A percentile compares a stretch with the other conserved stretches of the same genome.
These are phyloP conservation scores for Eumaeus atala DNA, from an alignment of 1,140 invertebrate species.

Conservation along the genomic window DNA sequence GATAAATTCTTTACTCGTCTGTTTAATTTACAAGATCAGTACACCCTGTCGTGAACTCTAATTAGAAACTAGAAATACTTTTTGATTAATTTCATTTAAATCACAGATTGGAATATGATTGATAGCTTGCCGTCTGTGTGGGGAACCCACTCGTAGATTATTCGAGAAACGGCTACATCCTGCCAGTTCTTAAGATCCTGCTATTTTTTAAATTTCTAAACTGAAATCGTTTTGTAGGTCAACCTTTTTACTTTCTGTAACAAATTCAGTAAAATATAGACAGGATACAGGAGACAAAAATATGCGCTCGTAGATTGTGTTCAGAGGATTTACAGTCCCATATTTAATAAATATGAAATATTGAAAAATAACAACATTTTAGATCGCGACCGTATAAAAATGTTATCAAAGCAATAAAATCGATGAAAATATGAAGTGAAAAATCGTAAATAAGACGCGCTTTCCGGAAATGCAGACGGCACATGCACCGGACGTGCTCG, in stretches of 20 bases:
- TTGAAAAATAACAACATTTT: slow-evolving; percentile 10
- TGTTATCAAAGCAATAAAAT: slow-evolving; percentile 19
- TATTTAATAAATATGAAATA: slow-evolving; percentile 4
- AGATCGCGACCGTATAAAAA: not conserved
- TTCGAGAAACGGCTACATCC: too few relatives aligned
- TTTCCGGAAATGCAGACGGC: slow-evolving; percentile 63
- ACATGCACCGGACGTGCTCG: slow-evolving; percentile 61
- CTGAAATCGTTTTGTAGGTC: too few relatives aligned
- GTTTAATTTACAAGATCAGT: too few relatives aligned
- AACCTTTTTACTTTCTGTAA: too few relatives aligned
- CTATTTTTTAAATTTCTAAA: too few relatives aligned
- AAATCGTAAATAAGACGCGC: slow-evolving; percentile 66
- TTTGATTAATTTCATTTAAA: too few relatives aligned
- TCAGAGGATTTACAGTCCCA: not conserved
- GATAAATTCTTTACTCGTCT: too few relatives aligned
- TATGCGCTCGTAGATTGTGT: not conserved
- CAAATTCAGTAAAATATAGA: not conserved
- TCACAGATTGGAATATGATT: too few relatives aligned
- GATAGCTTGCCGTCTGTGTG: too few relatives aligned
- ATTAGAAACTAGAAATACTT: not conserved
- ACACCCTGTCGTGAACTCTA: too few relatives aligned
- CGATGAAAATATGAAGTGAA: slow-evolving; percentile 31
- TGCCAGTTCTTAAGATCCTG: too few relatives aligned
- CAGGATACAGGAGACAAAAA: slow-evolving; percentile 9
- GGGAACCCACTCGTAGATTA: too few relatives aligned